Evolutionary conservation across 2,888 invertebrate species (phyloP), one percentile per base, ranked within the genome.

Genomic region (Drosophila kambysellisi): DNA sequence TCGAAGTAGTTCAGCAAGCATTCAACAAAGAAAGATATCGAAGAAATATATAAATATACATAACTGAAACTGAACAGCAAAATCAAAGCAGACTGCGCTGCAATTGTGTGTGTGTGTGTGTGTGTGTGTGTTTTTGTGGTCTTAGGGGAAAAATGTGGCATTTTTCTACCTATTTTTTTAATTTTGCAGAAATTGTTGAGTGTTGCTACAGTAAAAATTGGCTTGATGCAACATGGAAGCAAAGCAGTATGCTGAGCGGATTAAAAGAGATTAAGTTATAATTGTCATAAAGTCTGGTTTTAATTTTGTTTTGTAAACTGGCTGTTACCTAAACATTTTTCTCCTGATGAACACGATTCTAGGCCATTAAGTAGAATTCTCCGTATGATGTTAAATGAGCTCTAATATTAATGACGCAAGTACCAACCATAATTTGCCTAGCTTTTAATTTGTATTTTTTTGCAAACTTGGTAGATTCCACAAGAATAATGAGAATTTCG

Each of bases 31-130:
- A 65, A 53, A 48, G 64, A 62, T 53, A 30, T 33, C 53, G 17
- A 48, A n/a, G 8, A 41, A 8, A 12, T 32, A 3, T 39, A 35
- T 43, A 46, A 9, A 11, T 20, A 61, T 20, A 66, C 46, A 62
- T 56, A 78, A 73, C 77, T 77, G 77, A 78, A 88, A 82, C 73
- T 81, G 86, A 77, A 71, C 86, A 88, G 71, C 86, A 76, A 86
- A 88, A 88, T 88, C 88, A 86, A 83, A 77, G 82, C 80, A 83
- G 75, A 86, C 71, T 78, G 73, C 71, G 73, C 64, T 87, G 78
- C 82, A 81, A 59, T 56, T 52, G 43, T 60, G 15, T 46, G 50
- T 69, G 37, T 56, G 33, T 17, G 29, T 58, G 20, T 62, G 35
- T 41, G 29, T 58, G 17, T 43, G 29, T 58, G n/a, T 63, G 41